Conservation (phyloP, 2,797 vertebrate species). For the Poecilia wingei region DNA sequence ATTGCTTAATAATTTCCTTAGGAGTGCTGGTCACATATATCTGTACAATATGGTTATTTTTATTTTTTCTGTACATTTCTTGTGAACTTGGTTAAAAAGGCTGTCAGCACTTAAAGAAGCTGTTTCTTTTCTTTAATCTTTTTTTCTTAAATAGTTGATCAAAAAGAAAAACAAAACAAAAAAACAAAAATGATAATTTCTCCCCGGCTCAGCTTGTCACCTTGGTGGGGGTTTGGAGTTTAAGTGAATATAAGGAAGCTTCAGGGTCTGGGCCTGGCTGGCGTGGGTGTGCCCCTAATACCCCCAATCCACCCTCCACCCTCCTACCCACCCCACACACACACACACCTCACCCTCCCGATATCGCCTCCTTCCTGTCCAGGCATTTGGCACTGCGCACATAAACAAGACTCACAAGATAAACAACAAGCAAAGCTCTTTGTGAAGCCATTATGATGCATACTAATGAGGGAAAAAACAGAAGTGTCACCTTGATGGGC, state of each 20-base stretch:
- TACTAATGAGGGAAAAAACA: constrained; percentile 96
- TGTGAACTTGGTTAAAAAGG: constrained; percentile 99
- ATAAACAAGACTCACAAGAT: constrained; percentile 99
- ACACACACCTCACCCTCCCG: constrained; percentile 61
- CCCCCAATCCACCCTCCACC: constrained; percentile 57
- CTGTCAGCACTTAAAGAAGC: constrained; percentile 99
- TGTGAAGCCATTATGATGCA: constrained; percentile 98
- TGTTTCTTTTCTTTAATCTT: constrained; percentile 82
- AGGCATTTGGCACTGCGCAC: constrained; percentile 98
- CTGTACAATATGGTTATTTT: constrained; percentile 98
- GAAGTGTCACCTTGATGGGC: constrained; percentile 89
- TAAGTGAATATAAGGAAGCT: constrained; percentile 85
- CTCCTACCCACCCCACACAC: background rate
- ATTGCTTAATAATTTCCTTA: constrained; percentile 97
- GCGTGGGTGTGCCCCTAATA: constrained; percentile 41
- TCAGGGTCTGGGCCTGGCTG: constrained; percentile 84
- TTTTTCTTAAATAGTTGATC: constrained; percentile 81
- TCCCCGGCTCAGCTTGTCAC: constrained; percentile 86
- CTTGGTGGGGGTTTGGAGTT: constrained; percentile 62
- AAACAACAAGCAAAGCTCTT: constrained; percentile 99
- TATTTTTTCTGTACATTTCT: constrained; percentile 93
- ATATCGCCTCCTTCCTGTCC: constrained; percentile 71
- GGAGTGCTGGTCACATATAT: constrained; percentile 99
- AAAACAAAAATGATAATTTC: constrained; percentile 71
- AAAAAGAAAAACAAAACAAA: constrained; percentile 84